These are phyloP conservation scores for Neomorphus geoffroyi DNA, from an alignment of 2,797 vertebrate genomes.

Conservation along the genomic window DNA sequence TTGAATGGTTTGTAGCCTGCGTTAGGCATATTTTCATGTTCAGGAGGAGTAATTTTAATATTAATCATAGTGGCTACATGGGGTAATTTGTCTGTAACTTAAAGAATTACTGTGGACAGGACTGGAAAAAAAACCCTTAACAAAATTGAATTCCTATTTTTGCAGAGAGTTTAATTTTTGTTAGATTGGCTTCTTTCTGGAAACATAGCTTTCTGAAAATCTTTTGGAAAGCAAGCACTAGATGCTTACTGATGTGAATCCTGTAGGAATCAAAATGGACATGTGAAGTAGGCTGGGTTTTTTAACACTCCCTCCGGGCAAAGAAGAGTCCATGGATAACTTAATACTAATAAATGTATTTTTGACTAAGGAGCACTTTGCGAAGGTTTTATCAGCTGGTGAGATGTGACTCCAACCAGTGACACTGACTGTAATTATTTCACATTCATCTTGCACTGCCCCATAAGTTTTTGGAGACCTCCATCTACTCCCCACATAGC, in stretches of 20 bases:
- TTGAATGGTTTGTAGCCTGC: background rate
- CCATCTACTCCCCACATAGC: accelerated
- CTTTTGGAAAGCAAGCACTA: background rate
- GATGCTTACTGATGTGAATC: background rate
- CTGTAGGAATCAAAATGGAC: background rate
- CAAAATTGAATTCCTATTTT: background rate
- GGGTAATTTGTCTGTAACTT: background rate
- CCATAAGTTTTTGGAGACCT: background rate
- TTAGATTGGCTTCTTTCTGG: background rate
- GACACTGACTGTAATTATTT: background rate
- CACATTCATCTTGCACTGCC: background rate
- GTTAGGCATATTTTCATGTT: background rate
- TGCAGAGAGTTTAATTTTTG: background rate
- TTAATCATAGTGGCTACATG: background rate
- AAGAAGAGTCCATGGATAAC: background rate
- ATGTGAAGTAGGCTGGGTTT: background rate
- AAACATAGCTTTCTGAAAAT: background rate
- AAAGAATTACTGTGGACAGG: background rate
- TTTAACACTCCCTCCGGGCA: background rate
- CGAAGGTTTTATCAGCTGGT: background rate
- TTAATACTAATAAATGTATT: background rate
- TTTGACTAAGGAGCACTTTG: background rate
- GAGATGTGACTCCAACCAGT: background rate
- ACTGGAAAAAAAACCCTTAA: background rate
- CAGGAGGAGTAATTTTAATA: background rate